Percentiles rank a stretch among this genome's conserved stretches.
Evolutionary conservation across 2,797 vertebrate species (phyloP).

Genomic region (Meda fulgida): DNA sequence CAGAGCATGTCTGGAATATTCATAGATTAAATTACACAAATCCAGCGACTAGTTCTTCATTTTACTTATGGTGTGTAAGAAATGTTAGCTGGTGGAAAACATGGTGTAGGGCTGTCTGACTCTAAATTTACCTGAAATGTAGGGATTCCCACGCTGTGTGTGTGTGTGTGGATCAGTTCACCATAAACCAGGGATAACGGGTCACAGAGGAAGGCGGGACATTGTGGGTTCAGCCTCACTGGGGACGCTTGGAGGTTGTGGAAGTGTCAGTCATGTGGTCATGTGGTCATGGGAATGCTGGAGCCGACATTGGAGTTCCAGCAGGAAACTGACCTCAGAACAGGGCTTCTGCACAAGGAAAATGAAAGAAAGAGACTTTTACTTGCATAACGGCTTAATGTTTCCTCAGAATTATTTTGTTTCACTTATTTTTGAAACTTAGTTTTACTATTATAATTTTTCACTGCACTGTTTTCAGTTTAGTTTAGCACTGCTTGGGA

Average conservation of each 20-base stretch:
- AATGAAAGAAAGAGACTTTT: background rate
- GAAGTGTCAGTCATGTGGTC: slow-evolving; percentile 22
- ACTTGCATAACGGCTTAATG: background rate
- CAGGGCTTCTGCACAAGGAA: background rate
- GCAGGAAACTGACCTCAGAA: slow-evolving; percentile 15
- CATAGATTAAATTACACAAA: background rate
- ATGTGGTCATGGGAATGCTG: slow-evolving; percentile 38
- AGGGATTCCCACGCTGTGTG: slow-evolving; percentile 38
- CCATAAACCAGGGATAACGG: background rate
- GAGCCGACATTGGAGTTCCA: background rate
- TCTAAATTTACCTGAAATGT: slow-evolving; percentile 22
- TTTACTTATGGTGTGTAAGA: background rate
- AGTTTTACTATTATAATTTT: background rate
- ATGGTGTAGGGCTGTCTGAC: background rate
- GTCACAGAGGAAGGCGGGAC: slow-evolving; percentile 16
- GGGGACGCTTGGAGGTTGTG: slow-evolving; percentile 27
- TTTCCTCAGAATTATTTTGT: background rate
- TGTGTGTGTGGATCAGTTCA: background rate
- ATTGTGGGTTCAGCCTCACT: slow-evolving; percentile 30
- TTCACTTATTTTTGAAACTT: background rate
- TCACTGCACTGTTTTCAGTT: background rate
- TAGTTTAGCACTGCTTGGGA: background rate
- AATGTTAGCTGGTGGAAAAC: slow-evolving; percentile 19
- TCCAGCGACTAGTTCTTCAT: background rate
- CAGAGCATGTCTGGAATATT: slow-evolving; percentile 12